These are phyloP conservation scores for Agrilus planipennis DNA, from an alignment of 1,140 invertebrate genomes.

Conservation along the genomic window DNA sequence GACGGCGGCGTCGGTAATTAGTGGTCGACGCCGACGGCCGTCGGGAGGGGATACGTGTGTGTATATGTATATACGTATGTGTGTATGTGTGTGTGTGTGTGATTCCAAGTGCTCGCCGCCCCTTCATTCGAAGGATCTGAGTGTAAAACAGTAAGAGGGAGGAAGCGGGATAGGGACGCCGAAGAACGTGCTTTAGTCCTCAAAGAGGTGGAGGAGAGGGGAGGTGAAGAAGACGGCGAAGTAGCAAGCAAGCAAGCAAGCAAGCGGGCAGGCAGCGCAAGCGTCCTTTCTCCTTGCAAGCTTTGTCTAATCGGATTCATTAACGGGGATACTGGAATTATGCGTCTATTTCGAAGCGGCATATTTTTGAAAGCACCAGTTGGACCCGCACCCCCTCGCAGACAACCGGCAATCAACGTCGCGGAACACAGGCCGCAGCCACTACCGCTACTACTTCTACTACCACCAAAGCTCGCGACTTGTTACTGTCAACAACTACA, in stretches of 20 bases:
- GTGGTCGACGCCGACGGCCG: slow-evolving; percentile 26
- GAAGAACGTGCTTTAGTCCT: neutral
- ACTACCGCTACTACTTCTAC: too few species aligned
- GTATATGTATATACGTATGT: too few species aligned
- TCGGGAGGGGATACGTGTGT: slow-evolving; percentile 16
- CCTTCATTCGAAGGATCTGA: slow-evolving; percentile 36
- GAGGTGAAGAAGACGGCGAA: too few species aligned
- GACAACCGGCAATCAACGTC: too few species aligned
- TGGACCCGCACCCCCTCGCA: slow-evolving; percentile 27
- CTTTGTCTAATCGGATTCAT: slow-evolving; percentile 45
- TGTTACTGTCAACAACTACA: too few species aligned
- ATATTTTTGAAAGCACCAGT: slow-evolving; percentile 34
- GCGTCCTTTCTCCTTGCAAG: slow-evolving; percentile 34
- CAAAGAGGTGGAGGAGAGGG: slow-evolving; percentile 17
- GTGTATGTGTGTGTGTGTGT: slow-evolving; percentile 32
- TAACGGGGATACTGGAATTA: slow-evolving; percentile 41
- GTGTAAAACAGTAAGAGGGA: slow-evolving; percentile 35
- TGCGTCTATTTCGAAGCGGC: slow-evolving; percentile 40
- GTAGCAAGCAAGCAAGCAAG: slow-evolving; percentile 21
- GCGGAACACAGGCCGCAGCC: too few species aligned
- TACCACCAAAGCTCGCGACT: too few species aligned
- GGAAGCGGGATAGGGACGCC: slow-evolving; percentile 20
- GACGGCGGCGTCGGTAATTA: slow-evolving; percentile 32
- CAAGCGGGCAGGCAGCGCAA: slow-evolving; percentile 25
- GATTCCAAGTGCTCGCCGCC: slow-evolving; percentile 33